Conservation (phyloP, 2,797 vertebrate genomes). For the Chloroceryle amazona region DNA sequence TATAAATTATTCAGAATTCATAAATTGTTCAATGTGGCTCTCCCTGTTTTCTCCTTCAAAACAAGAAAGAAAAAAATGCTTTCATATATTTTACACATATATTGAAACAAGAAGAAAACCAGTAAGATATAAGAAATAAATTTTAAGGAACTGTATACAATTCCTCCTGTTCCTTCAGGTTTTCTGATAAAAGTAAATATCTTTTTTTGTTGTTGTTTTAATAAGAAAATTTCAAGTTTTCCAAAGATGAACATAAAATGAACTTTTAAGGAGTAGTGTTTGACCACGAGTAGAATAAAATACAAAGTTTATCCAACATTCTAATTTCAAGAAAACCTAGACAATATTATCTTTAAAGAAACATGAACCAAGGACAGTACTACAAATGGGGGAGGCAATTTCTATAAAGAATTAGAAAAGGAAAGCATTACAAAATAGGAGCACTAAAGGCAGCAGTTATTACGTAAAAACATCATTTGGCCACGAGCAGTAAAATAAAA, state of each 20-base stretch:
- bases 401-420: not conserved
- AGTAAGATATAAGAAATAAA: not conserved
- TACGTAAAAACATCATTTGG: not conserved
- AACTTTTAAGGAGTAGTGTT: not conserved
- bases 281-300: not conserved
- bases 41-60: not conserved
- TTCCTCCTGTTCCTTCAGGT: not conserved
- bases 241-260: not conserved
- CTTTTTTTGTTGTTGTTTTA: no score
- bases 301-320: not conserved
- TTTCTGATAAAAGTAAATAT: not conserved
- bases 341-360: not conserved
- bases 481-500: fast-evolving
- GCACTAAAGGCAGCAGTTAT: not conserved
- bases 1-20: conserved; percentile 6
- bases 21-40: not conserved
- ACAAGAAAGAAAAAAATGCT: not conserved
- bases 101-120: not conserved
- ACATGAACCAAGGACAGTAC: not conserved
- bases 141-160: not conserved
- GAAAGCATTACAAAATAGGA: not conserved
- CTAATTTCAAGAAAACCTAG: not conserved
- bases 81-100: not conserved
- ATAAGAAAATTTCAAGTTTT: not conserved
- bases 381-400: not conserved